Evolutionary conservation across 2,113 vertebrate genomes (phyloP).

Genomic region (Cercopithecus mona): DNA sequence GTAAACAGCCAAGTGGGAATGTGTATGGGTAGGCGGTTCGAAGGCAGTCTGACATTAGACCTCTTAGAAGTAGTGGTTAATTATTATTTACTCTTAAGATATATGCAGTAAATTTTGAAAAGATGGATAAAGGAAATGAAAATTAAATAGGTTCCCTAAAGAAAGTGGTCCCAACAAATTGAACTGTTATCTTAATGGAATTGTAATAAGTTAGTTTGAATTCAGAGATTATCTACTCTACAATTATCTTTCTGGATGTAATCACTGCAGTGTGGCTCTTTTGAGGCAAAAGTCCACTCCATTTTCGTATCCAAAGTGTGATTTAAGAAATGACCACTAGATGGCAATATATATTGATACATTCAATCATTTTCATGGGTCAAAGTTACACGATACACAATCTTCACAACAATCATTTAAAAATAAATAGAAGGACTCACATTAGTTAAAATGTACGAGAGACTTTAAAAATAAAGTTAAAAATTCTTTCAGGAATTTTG

Average conservation of each 20-base stretch:
- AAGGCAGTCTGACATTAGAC: background rate
- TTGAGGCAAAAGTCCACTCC: accelerated
- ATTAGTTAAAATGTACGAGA: background rate
- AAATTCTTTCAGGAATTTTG: background rate
- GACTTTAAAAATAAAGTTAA: background rate
- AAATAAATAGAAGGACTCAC: background rate
- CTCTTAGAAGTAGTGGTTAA: background rate
- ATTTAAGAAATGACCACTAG: constrained; percentile 75
- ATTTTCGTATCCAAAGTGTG: accelerated
- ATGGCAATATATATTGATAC: constrained; percentile 77
- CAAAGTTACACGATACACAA: background rate
- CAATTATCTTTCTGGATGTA: background rate
- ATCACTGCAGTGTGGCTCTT: accelerated
- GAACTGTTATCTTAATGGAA: background rate
- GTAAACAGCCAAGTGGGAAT: background rate
- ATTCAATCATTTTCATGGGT: background rate
- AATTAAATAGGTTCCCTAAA: background rate
- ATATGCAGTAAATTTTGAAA: background rate
- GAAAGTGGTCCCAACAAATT: background rate
- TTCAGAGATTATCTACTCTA: background rate
- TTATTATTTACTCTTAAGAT: background rate
- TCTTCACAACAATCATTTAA: background rate
- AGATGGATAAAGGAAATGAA: background rate
- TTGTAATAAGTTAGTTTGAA: background rate
- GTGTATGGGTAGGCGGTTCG: background rate